Conservation (phyloP, 2,113 vertebrate species). For the Halichoerus grypus region DNA sequence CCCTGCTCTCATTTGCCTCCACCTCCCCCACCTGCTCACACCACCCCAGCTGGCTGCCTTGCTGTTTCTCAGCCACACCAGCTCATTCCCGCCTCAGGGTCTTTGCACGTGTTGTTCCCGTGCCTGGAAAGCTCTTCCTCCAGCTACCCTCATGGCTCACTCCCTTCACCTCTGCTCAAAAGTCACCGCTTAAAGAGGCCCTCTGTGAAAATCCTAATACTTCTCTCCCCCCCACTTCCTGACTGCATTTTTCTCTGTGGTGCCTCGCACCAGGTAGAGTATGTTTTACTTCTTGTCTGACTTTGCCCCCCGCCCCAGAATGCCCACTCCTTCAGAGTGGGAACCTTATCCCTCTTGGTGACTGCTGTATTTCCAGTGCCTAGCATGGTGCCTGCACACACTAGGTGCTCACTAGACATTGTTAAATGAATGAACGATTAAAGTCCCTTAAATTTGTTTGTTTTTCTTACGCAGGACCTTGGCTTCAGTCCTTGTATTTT, state of each 20-base stretch:
- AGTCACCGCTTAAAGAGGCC: neutral
- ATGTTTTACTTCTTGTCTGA: neutral
- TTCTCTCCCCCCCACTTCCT: neutral
- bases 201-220: neutral
- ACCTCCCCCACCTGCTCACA: neutral
- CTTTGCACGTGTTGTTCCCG: neutral
- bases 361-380: neutral
- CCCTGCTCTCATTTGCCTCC: neutral
- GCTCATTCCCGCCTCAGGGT: neutral
- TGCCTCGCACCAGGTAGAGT: neutral
- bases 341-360: neutral
- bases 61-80: neutral
- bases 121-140: neutral
- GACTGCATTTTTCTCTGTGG: neutral
- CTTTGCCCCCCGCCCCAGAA: neutral
- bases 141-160: neutral
- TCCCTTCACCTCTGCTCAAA: neutral
- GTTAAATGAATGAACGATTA: neutral
- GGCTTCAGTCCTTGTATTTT: neutral
- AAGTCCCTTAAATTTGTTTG: neutral
- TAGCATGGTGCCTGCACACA: neutral
- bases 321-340: neutral
- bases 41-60: neutral
- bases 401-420: neutral
- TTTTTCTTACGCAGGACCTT: neutral